Base-by-base conservation (phyloP, 1,140 invertebrate species). In the Ladona fulva region DNA sequence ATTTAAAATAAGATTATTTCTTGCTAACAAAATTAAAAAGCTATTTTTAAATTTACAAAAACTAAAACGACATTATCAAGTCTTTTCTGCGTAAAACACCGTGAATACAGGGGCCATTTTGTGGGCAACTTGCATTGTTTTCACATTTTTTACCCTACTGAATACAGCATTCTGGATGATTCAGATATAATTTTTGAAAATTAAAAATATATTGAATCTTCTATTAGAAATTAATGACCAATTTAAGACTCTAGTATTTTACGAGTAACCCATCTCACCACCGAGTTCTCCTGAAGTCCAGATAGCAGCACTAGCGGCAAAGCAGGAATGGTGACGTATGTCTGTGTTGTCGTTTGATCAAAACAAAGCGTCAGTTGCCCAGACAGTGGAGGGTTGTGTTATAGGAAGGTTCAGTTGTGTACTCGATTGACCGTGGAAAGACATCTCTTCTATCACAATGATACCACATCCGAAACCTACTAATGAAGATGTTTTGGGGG, bases 401-500 rank as follows among this genome's bases (percentile, higher is more conserved):
- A 1, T 19, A 19, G 24, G 59, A 74, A 76, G 1, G 75, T 24
- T 74, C 24, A n/a, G 44, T 76, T 29, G 73, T 76, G 76, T 25
- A 16, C 76, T 52, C 25, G 76, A 24, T 42, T 19, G 52, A 66
- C 52, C 25, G 24, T 11, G 52, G 37, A 25, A 12, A 29, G 29
- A 25, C 25, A 75, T 24, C 24, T 76, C 1, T 37, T 78, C 29
- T 73, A 74, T 42, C 37, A 78, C 59, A 24, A 86, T 85, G 85
- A 84, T 85, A 80, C 84, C 85, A 25, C 83, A 84, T 75, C 83
- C 83, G 19, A 86, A 85, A 79, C 85, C 82, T 24, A 82, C 81
- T 24, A 83, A 83, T 78, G 86, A 87, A 75, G 86, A 87, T 77
- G 81, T 81, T 25, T 82, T 87, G 14, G 85, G 86, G 80, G 86